Conservation (phyloP, 2,113 vertebrate species). For the Holacanthus passer region DNA sequence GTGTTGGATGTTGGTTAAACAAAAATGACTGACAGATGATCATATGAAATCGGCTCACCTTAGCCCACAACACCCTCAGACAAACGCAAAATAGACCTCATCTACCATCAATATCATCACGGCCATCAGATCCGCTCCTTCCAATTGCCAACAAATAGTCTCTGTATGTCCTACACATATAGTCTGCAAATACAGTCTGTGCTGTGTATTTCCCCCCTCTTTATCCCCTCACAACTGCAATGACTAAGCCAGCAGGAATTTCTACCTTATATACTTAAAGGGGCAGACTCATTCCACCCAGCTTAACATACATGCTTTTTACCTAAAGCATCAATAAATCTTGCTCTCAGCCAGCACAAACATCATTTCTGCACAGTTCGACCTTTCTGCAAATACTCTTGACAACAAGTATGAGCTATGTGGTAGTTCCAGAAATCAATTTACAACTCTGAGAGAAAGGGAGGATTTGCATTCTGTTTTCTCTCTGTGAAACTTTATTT, state of each 20-base stretch:
- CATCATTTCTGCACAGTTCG: background rate
- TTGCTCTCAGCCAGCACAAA: background rate
- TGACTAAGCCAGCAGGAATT: conserved; percentile 79
- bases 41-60: conserved; percentile 31
- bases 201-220: conserved; percentile 60
- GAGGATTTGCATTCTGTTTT: conserved; percentile 22
- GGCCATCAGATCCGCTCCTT: conserved; percentile 21
- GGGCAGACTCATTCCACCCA: conserved; percentile 42
- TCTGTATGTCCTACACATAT: conserved; percentile 30
- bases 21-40: conserved; percentile 48
- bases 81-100: conserved; percentile 47
- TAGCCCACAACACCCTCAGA: conserved; percentile 12
- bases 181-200: conserved; percentile 36
- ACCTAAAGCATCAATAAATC: conserved; percentile 28
- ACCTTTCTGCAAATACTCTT: conserved; percentile 22
- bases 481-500: background rate
- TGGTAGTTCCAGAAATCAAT: conserved; percentile 26
- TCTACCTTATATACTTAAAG: conserved; percentile 78
- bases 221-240: conserved; percentile 69
- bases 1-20: conserved; percentile 63
- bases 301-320: conserved; percentile 18
- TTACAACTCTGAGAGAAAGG: conserved; percentile 10
- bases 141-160: conserved; percentile 47
- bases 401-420: conserved; percentile 33
- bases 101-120: conserved; percentile 15